phyloP scores from a whole-genome alignment of 2,797 vertebrate genomes.

The Enteromius radiatus region DNA sequence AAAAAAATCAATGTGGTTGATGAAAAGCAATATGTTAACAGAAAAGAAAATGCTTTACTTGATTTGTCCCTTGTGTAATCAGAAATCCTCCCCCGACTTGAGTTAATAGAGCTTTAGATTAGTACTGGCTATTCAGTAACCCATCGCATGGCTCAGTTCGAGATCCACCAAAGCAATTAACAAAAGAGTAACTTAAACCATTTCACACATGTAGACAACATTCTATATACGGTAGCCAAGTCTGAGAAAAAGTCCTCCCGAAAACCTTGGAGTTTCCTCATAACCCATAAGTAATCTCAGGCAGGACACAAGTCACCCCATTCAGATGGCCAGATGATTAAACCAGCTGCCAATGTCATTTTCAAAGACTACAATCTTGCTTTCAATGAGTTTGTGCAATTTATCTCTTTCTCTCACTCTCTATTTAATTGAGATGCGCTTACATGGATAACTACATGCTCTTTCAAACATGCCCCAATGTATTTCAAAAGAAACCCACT shows the following conservation, averaged over 20 bases:
- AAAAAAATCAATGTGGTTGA: neutral
- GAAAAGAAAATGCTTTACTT: neutral
- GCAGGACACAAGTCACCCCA: slow-evolving; percentile 66
- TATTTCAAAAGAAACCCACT: slow-evolving; percentile 1
- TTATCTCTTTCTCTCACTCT: neutral
- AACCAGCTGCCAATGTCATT: slow-evolving; percentile 66
- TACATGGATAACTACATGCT: slow-evolving; percentile 7
- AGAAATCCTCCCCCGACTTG: slow-evolving; percentile 24
- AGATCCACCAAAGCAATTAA: slow-evolving; percentile 61
- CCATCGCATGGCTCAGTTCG: slow-evolving; percentile 11
- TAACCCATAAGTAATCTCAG: slow-evolving; percentile 69
- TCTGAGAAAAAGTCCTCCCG: slow-evolving; percentile 17
- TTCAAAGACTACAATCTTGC: slow-evolving; percentile 10
- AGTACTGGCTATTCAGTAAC: slow-evolving; percentile 62
- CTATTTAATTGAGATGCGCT: slow-evolving; percentile 21
- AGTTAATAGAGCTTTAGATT: slow-evolving; percentile 67
- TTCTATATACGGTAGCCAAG: neutral
- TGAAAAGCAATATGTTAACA: neutral
- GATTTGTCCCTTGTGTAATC: slow-evolving; percentile 22
- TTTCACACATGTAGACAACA: slow-evolving; percentile 45
- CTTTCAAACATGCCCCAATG: slow-evolving; percentile 14
- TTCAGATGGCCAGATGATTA: slow-evolving; percentile 68
- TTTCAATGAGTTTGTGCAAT: slow-evolving; percentile 19
- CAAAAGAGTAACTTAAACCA: slow-evolving; percentile 65
- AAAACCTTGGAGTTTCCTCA: slow-evolving; percentile 58